Conservation (phyloP, 2,113 vertebrate genomes). For the Solenodon paradoxus region DNA sequence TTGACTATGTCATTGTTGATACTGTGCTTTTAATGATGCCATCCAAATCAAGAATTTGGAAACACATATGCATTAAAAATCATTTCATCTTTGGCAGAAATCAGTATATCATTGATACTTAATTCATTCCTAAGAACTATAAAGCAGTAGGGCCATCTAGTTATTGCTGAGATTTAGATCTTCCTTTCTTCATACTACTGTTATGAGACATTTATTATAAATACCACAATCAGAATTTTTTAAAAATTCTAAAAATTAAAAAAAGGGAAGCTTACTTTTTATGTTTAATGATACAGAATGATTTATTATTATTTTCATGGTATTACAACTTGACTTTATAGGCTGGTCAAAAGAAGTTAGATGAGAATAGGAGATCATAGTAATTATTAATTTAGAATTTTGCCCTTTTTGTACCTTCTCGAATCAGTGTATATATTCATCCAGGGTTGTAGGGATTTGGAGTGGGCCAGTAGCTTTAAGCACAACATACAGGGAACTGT, state of each 20-base stretch:
- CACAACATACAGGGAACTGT: not conserved
- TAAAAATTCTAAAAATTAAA: no score
- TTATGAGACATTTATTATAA: slow-evolving; percentile 22
- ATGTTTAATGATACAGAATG: not conserved
- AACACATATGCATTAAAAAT: not conserved
- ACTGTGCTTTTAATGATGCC: not conserved
- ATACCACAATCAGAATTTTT: slow-evolving; percentile 6
- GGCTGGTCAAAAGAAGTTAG: not conserved
- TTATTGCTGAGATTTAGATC: slow-evolving; percentile 28
- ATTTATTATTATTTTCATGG: not conserved
- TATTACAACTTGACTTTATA: not conserved
- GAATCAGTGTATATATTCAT: slow-evolving; percentile 1
- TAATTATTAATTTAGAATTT: slow-evolving; percentile 38
- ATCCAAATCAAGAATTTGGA: not conserved
- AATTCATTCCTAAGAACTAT: not conserved
- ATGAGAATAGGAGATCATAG: not conserved
- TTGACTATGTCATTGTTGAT: not conserved
- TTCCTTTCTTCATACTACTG: slow-evolving; percentile 39
- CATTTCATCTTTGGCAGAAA: slow-evolving; percentile 14
- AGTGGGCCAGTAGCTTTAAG: not conserved
- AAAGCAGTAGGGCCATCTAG: not conserved
- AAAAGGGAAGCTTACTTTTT: not conserved
- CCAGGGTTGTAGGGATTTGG: not conserved
- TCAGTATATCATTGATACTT: not conserved
- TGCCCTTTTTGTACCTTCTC: not conserved